These are phyloP conservation scores for Diplodus sargus DNA, from an alignment of 2,797 vertebrate genomes.

Conservation along the genomic window DNA sequence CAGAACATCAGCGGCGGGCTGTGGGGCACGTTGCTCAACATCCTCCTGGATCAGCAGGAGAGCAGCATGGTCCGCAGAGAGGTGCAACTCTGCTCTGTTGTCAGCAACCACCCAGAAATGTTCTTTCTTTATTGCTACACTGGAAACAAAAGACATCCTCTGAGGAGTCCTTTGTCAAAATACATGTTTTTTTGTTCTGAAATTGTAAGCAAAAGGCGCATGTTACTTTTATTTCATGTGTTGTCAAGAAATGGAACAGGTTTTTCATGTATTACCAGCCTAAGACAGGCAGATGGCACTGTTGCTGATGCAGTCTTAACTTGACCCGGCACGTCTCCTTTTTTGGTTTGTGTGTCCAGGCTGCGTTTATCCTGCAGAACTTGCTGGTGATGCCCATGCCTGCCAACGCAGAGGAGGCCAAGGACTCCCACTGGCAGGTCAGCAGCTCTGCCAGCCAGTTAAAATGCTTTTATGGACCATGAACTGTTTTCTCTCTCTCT, in stretches of 20 bases:
- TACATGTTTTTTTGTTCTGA: too few relatives aligned
- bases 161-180: neutral
- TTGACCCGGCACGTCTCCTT: constrained; percentile 32
- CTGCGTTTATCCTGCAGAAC: constrained; percentile 97
- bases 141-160: constrained; percentile 6
- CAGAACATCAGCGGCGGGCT: constrained; percentile 98
- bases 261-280: constrained; percentile 70
- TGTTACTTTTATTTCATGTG: constrained; percentile 16
- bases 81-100: constrained; percentile 77
- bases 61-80: constrained; percentile 97
- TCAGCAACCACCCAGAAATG: neutral
- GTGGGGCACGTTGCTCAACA: constrained; percentile 95
- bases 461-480: constrained; percentile 73
- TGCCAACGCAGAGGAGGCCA: constrained; percentile 86
- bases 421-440: constrained; percentile 94
- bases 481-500: constrained; percentile 49
- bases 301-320: constrained; percentile 79
- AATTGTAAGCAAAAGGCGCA: constrained; percentile 1
- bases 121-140: neutral
- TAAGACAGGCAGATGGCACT: constrained; percentile 87
- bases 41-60: constrained; percentile 94
- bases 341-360: constrained; percentile 82
- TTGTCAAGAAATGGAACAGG: constrained; percentile 35
- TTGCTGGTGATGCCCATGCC: constrained; percentile 95
- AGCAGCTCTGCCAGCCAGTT: constrained; percentile 77